Evolutionary conservation across 1,140 invertebrate species (phyloP).

Genomic region (Hesperophylax magnus): DNA sequence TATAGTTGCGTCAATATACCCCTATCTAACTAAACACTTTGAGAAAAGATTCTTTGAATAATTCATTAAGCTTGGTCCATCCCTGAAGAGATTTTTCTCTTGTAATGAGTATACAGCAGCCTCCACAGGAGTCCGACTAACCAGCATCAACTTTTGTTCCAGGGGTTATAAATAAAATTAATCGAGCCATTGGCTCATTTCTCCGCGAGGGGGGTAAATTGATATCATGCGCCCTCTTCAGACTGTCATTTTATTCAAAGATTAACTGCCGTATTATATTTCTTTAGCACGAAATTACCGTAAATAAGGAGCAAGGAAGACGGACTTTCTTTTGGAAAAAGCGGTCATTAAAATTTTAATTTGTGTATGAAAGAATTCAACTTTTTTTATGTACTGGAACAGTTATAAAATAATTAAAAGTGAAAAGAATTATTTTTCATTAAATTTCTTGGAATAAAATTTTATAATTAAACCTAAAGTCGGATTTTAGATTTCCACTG

Average conservation of each 20-base stretch:
- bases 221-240: constrained; percentile 52
- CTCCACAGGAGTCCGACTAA: constrained; percentile 6
- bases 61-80: not conserved
- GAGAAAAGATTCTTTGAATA: no score
- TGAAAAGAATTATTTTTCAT: no score
- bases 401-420: no score
- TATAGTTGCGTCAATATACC: no score
- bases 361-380: no score
- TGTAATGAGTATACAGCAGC: not conserved
- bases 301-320: constrained; percentile 45
- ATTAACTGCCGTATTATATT: constrained; percentile 53
- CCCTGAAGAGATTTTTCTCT: constrained; percentile 8
- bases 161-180: constrained; percentile 38
- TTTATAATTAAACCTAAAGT: no score
- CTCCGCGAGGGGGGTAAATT: constrained; percentile 49
- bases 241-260: constrained; percentile 42
- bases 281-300: constrained; percentile 49
- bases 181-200: constrained; percentile 21
- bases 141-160: constrained; percentile 9
- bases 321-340: not conserved
- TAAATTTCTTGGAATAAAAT: no score
- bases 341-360: not conserved
- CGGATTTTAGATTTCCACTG: no score
- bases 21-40: no score
- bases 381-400: no score